Base-by-base conservation (phyloP, 2,888 invertebrate species). In the Drosophila suboccidentalis region DNA sequence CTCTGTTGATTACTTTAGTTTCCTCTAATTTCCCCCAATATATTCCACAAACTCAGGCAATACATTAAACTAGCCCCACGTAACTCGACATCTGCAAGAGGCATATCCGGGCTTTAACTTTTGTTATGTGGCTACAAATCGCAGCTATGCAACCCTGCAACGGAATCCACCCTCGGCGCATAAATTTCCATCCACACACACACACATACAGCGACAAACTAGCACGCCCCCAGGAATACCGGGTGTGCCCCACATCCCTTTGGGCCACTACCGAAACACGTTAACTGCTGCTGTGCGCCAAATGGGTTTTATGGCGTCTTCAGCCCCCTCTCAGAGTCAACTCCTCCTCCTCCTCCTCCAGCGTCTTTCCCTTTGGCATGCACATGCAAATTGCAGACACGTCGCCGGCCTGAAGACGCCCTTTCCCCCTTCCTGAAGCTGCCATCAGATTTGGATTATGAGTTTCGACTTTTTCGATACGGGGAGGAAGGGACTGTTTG, bases 371-470 rank as follows among this genome's bases (percentile, higher is more conserved):
- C 53, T 49, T 53, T 41, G 50, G 36, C 65, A 69, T 84, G 84
- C 82, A 83, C 73, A 87, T 84, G 87, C 84, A 87, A 84, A 84
- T 84, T 80, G 82, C 75, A 84, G 78, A 78, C 87, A 84, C 84
- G 87, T 84, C 73, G 73, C 71, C 63, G 71, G 49, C 71, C 79
- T 63, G n/a, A 47, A 67, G 57, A 67, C 54, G 68, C 63, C 44
- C 11, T 9, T 55, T 15, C 6, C 10, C 6, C 4, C 54, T 15
- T 26, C 29, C 29, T 41, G 54, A 70, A 63, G 47, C 49, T 64
- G 22, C 22, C 36, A 44, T 65, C 22, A 54, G 34, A 61, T 71
- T 67, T 57, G 67, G 70, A 38, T 60, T 62, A 55, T 73, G 49
- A 51, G 36, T 57, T 47, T 47, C 6, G 15, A 36, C 11, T 63